phyloP scores from a whole-genome alignment of 2,113 vertebrate species.

The Stegostoma tigrinum region DNA sequence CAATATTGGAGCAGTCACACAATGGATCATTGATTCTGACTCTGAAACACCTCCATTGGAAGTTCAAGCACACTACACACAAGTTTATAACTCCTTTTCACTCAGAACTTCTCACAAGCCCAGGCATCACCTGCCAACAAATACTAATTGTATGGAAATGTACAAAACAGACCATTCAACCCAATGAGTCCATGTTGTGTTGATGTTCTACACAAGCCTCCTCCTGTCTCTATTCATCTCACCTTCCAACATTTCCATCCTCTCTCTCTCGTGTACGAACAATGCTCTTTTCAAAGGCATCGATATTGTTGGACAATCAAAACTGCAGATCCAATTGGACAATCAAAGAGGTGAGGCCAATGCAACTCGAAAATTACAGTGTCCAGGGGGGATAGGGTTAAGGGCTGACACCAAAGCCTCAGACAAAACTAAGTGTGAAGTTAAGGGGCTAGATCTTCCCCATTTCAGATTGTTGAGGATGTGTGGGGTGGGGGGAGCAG shows the following conservation, averaged over 20 bases:
- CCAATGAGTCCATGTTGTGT: not conserved
- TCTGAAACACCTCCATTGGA: not conserved
- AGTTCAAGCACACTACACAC: not conserved
- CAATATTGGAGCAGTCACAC: not conserved
- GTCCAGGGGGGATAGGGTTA: not conserved
- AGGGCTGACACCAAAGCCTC: no score
- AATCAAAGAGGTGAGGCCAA: not conserved
- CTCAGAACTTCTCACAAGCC: not conserved
- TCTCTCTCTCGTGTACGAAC: no score
- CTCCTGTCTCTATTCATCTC: not conserved
- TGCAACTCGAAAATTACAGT: not conserved
- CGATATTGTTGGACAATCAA: no score
- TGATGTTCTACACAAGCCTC: not conserved
- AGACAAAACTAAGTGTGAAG: not conserved
- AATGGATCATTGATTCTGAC: not conserved
- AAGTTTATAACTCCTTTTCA: not conserved
- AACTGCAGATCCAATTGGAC: not conserved
- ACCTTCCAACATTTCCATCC: no score
- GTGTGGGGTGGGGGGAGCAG: no score
- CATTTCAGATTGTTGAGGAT: not conserved
- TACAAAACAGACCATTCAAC: not conserved
- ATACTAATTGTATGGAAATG: not conserved
- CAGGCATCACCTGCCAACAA: not conserved
- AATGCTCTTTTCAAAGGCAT: no score
- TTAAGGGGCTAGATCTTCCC: not conserved